phyloP scores from a whole-genome alignment of 2,113 vertebrate species.

The Hyperopisus bebe region DNA sequence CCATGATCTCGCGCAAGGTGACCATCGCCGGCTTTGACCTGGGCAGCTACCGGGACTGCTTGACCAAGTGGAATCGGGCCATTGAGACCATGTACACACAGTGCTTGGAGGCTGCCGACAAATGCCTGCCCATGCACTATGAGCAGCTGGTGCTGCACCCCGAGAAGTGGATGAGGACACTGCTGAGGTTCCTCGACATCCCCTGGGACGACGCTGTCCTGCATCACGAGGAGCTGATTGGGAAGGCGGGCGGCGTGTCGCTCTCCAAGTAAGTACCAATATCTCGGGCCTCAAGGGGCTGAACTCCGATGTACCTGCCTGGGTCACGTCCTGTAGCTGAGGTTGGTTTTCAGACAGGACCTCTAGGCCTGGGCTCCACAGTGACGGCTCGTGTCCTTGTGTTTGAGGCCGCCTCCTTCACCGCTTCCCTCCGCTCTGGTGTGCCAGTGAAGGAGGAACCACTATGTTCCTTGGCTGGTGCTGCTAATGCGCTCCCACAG shows the following conservation, averaged over 20 bases:
- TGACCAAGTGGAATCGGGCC: conserved; percentile 96
- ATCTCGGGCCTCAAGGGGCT: background rate
- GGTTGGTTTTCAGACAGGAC: background rate
- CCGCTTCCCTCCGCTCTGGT: background rate
- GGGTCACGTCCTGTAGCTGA: background rate
- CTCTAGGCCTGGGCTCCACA: background rate
- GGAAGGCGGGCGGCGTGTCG: conserved; percentile 91
- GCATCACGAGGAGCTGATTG: conserved; percentile 94
- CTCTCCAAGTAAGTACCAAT: conserved; percentile 86
- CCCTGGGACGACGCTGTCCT: conserved; percentile 88
- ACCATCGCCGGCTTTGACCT: conserved; percentile 95
- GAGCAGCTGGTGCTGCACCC: conserved; percentile 92
- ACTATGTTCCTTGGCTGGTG: background rate
- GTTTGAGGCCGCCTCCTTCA: background rate
- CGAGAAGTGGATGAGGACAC: conserved; percentile 87
- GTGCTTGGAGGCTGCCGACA: conserved; percentile 81
- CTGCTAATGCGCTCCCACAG: conserved; percentile 14
- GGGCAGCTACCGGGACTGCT: conserved; percentile 90
- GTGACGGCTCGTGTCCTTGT: background rate
- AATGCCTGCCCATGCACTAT: conserved; percentile 84
- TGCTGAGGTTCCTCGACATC: conserved; percentile 83
- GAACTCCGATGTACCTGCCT: background rate
- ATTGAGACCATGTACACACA: conserved; percentile 97
- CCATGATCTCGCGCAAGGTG: conserved; percentile 96
- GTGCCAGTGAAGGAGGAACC: background rate